These are phyloP conservation scores for Cromileptes altivelis DNA, from an alignment of 2,113 vertebrate genomes.

Conservation along the genomic window DNA sequence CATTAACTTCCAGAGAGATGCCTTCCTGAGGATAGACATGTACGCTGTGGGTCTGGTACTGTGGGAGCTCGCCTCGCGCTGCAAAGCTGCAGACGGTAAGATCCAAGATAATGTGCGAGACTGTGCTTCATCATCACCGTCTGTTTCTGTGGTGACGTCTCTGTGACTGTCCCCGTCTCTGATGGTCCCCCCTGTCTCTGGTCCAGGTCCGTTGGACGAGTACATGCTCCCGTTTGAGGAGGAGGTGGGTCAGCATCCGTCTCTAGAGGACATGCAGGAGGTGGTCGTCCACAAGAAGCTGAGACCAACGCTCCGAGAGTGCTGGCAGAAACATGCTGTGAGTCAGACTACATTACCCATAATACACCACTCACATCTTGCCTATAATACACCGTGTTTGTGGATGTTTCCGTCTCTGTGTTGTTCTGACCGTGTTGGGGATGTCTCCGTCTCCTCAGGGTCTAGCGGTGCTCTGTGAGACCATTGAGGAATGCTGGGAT, in stretches of 20 bases:
- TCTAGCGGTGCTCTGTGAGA: constrained; percentile 92
- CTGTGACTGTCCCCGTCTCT: not conserved
- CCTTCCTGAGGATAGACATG: constrained; percentile 96
- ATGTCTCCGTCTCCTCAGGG: constrained; percentile 81
- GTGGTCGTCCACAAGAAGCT: constrained; percentile 98
- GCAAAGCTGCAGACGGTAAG: constrained; percentile 90
- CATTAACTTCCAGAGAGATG: constrained; percentile 95
- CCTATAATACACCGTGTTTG: constrained; percentile 1
- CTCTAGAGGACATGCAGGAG: constrained; percentile 97
- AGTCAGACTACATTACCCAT: constrained; percentile 60
- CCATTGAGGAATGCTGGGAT: constrained; percentile 97
- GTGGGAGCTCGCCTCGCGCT: constrained; percentile 93
- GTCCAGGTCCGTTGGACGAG: constrained; percentile 92
- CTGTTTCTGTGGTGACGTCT: not conserved
- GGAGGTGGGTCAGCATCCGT: constrained; percentile 94
- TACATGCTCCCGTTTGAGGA: constrained; percentile 96
- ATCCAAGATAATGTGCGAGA: no score
- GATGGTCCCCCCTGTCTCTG: not conserved
- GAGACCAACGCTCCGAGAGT: constrained; percentile 91
- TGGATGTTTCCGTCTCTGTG: not conserved
- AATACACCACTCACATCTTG: not conserved
- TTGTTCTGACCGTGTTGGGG: not conserved
- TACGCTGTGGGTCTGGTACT: constrained; percentile 94
- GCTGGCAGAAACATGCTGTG: constrained; percentile 95
- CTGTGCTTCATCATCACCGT: not conserved